Evolutionary conservation across 2,888 invertebrate genomes (phyloP).

Genomic region (Branchipolynoe longqiensis): DNA sequence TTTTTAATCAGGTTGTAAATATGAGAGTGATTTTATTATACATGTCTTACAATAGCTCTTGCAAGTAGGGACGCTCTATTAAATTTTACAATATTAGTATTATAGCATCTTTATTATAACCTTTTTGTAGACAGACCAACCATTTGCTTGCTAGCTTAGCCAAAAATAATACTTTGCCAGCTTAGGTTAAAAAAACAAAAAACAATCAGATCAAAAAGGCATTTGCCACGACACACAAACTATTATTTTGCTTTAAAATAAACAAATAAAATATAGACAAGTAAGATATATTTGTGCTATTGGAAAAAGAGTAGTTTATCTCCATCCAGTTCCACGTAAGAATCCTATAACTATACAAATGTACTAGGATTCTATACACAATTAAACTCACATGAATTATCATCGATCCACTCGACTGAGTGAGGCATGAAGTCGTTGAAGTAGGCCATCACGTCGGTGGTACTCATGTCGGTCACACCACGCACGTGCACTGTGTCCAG

Average conservation of each 20-base stretch:
- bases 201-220: not conserved
- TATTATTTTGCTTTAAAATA: too few relatives aligned
- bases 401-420: not conserved
- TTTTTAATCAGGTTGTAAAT: too few relatives aligned
- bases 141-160: too few relatives aligned
- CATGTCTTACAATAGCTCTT: too few relatives aligned
- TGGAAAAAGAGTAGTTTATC: not conserved
- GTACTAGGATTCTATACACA: not conserved
- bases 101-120: too few relatives aligned
- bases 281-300: not conserved
- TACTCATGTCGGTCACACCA: not conserved
- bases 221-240: not conserved
- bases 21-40: too few relatives aligned
- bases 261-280: too few relatives aligned
- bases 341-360: not conserved
- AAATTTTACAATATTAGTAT: too few relatives aligned
- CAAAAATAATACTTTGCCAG: too few relatives aligned
- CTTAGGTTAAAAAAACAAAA: too few relatives aligned
- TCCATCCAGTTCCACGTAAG: not conserved
- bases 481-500: constrained; percentile 1
- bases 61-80: too few relatives aligned
- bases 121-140: too few relatives aligned
- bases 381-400: not conserved
- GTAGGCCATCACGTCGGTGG: not conserved
- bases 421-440: constrained; percentile 10